Evolutionary conservation across 2,888 invertebrate genomes (phyloP).

Genomic region (Malthinus flaveolus): DNA sequence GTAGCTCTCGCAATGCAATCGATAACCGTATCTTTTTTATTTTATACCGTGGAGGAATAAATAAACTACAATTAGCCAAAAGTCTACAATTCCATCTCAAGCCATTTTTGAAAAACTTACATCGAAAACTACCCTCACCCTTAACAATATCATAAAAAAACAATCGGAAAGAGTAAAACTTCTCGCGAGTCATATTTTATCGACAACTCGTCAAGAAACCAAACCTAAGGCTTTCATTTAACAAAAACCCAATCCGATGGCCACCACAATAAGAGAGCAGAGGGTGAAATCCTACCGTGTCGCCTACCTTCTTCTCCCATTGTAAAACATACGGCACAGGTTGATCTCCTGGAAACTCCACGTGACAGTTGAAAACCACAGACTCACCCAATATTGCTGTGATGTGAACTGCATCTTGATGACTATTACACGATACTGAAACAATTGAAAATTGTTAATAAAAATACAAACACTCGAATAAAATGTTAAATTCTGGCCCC

Average conservation of each 20-base stretch:
- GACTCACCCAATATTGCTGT: constrained; percentile 96
- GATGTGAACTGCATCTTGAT: constrained; percentile 93
- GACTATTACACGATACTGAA: constrained; percentile 65
- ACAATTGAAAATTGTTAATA: constrained; percentile 38
- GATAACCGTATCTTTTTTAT: too few species aligned
- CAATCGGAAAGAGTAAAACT: constrained; percentile 21
- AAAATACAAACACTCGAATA: neutral
- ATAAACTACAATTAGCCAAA: too few species aligned
- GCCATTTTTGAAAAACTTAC: too few species aligned
- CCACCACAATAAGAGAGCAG: constrained; percentile 55
- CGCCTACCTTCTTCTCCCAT: constrained; percentile 99
- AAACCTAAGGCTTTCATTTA: constrained; percentile 32
- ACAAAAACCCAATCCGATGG: constrained; percentile 30
- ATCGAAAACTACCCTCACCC: too few species aligned
- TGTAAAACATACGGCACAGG: constrained; percentile 97
- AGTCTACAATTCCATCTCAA: too few species aligned
- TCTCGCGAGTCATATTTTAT: constrained; percentile 9
- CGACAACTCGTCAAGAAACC: constrained; percentile 30
- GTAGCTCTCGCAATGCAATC: too few species aligned
- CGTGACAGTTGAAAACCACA: constrained; percentile 97
- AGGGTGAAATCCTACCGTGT: constrained; percentile 84
- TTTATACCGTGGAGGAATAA: too few species aligned
- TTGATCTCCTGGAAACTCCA: constrained; percentile 94
- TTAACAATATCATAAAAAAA: constrained; percentile 20
- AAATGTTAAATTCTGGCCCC: too few species aligned